Percentiles rank a stretch among this genome's conserved stretches.
phyloP scores from a whole-genome alignment of 2,888 invertebrate species.

The Oegoconia quadripuncta region DNA sequence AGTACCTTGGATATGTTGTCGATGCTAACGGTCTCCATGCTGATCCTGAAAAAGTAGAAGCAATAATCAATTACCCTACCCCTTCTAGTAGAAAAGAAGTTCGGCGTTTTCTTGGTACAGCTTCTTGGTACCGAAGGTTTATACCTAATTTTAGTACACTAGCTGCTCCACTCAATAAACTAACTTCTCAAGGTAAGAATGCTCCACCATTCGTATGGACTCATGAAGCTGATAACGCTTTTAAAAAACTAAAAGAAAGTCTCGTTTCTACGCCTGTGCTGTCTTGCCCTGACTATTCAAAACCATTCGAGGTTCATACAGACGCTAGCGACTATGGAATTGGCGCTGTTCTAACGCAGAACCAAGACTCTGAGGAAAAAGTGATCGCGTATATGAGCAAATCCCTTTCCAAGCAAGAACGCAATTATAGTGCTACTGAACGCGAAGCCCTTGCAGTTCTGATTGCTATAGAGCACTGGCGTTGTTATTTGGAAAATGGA shows the following conservation, averaged over 20 bases:
- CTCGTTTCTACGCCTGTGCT: slow-evolving; percentile 13
- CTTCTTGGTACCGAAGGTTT: slow-evolving; percentile 13
- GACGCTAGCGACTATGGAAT: slow-evolving; percentile 22
- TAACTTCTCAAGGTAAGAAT: neutral
- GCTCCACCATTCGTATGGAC: neutral
- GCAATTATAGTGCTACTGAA: slow-evolving; percentile 29
- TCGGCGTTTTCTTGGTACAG: slow-evolving; percentile 17
- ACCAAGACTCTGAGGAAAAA: slow-evolving; percentile 19
- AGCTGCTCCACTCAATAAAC: slow-evolving; percentile 8
- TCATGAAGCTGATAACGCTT: slow-evolving; percentile 1
- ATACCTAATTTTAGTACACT: slow-evolving; percentile 17
- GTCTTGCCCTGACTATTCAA: slow-evolving; percentile 21
- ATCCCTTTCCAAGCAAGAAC: slow-evolving; percentile 11
- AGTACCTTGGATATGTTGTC: slow-evolving; percentile 23
- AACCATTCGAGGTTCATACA: slow-evolving; percentile 20
- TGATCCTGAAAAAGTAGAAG: slow-evolving; percentile 16
- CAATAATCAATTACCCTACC: slow-evolving; percentile 17
- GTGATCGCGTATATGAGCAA: slow-evolving; percentile 18
- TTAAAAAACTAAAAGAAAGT: slow-evolving; percentile 1
- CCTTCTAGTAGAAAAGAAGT: slow-evolving; percentile 19
- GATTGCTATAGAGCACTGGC: slow-evolving; percentile 29
- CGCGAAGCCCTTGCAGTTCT: slow-evolving; percentile 28
- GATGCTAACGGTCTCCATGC: slow-evolving; percentile 12
- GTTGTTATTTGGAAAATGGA: slow-evolving; percentile 27
- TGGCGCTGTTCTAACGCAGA: slow-evolving; percentile 21